phyloP scores from a whole-genome alignment of 2,888 invertebrate genomes.

The Alviniconcha strummeri region DNA sequence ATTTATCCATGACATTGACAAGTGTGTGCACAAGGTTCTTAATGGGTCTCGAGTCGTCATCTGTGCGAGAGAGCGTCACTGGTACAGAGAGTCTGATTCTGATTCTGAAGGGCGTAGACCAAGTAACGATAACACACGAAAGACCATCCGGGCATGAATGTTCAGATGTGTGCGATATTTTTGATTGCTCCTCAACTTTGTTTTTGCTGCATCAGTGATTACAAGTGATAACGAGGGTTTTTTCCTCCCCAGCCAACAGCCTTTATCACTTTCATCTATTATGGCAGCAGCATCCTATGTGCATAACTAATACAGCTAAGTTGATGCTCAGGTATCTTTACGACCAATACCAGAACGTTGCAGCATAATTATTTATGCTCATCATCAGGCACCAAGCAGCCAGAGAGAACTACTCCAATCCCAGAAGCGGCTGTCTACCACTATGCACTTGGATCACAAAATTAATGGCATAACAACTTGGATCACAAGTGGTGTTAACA shows the following conservation, averaged over 20 bases:
- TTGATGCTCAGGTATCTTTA: constrained; percentile 20
- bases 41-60: too few relatives aligned
- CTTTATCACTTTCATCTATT: not conserved
- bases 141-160: not conserved
- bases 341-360: constrained; percentile 4
- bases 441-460: constrained; percentile 12
- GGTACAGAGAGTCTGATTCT: too few relatives aligned
- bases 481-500: constrained; percentile 15
- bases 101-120: too few relatives aligned
- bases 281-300: constrained; percentile 14
- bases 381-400: not conserved
- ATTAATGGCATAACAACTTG: constrained; percentile 18
- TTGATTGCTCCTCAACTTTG: not conserved
- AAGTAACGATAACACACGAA: too few relatives aligned
- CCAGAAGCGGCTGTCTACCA: constrained; percentile 10
- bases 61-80: too few relatives aligned
- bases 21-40: too few relatives aligned
- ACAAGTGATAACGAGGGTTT: too few relatives aligned
- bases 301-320: not conserved
- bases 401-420: not conserved
- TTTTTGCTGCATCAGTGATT: too few relatives aligned
- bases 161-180: not conserved
- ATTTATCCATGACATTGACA: too few relatives aligned
- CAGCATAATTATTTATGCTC: constrained; percentile 20
- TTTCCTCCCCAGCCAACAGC: too few relatives aligned